phyloP scores from a whole-genome alignment of 2,888 invertebrate species.

The Acanthosepion esculentum region DNA sequence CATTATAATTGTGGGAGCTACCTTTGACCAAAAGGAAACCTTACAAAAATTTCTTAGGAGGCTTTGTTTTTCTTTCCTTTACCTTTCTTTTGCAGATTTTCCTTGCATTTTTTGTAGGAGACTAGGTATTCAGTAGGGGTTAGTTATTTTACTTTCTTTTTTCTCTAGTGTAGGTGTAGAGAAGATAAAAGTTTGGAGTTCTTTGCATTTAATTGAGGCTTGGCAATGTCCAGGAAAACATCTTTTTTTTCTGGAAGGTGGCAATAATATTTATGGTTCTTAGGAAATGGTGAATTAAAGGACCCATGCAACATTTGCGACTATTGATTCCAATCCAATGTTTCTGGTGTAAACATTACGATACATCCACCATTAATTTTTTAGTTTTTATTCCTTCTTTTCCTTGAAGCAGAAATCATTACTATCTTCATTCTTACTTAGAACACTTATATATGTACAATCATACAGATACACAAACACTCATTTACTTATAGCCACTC shows the following conservation, averaged over 20 bases:
- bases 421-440: too few relatives aligned
- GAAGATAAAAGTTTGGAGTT: too few relatives aligned
- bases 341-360: neutral
- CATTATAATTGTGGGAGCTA: neutral
- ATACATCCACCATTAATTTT: neutral
- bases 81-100: too few relatives aligned
- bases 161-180: too few relatives aligned
- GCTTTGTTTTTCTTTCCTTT: neutral
- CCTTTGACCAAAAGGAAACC: conserved; percentile 4
- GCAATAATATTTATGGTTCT: neutral
- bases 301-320: neutral
- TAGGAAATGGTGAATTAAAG: neutral
- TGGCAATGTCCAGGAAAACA: neutral
- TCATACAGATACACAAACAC: too few relatives aligned
- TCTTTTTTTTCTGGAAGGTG: neutral
- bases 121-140: too few relatives aligned
- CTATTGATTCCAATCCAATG: neutral
- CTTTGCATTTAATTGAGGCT: conserved; percentile 20
- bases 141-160: too few relatives aligned
- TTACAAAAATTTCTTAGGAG: neutral
- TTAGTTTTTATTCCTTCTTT: too few relatives aligned
- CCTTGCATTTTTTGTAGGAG: too few relatives aligned
- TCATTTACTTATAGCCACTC: too few relatives aligned
- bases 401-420: too few relatives aligned
- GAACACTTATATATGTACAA: too few relatives aligned